These are phyloP conservation scores for Montipora efflorescens DNA, from an alignment of 64 coral and sea anemone species.

Conservation along the genomic window DNA sequence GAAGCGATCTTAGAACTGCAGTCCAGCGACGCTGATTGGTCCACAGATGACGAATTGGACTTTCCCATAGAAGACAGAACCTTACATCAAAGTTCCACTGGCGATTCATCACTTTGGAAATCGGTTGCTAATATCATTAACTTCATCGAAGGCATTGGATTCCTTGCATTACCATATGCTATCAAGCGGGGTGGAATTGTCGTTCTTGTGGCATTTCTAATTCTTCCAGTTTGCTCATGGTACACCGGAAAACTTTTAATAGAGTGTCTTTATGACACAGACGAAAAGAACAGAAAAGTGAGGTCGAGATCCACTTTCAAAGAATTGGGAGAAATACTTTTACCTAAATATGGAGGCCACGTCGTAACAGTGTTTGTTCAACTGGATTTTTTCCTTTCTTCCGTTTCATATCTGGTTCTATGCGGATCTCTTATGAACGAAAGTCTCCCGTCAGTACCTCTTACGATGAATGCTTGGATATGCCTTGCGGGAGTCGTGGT, in stretches of 20 bases:
- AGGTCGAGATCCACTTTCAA: neutral
- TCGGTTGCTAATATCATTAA: conserved; percentile 3
- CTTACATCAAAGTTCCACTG: neutral
- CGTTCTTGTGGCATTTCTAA: neutral
- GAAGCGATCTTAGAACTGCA: neutral
- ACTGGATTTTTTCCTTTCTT: neutral
- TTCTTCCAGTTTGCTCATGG: neutral
- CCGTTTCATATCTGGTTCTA: neutral
- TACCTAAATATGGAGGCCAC: neutral
- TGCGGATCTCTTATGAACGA: neutral
- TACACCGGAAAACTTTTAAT: conserved; percentile 20
- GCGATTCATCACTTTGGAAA: neutral
- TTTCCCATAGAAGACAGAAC: neutral
- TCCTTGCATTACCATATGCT: conserved; percentile 48
- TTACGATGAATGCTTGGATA: neutral
- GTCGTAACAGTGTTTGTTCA: neutral
- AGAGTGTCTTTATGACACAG: conserved; percentile 12
- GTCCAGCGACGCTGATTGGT: neutral
- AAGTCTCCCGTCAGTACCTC: neutral
- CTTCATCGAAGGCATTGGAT: conserved; percentile 49
- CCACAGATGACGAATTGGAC: neutral
- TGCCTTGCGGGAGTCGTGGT: neutral
- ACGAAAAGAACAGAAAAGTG: neutral
- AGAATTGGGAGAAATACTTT: conserved; percentile 8
- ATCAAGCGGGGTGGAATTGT: conserved; percentile 24